Evolutionary conservation across 1,140 invertebrate genomes (phyloP).

Genomic region (Trachymyrmex septentrionalis): DNA sequence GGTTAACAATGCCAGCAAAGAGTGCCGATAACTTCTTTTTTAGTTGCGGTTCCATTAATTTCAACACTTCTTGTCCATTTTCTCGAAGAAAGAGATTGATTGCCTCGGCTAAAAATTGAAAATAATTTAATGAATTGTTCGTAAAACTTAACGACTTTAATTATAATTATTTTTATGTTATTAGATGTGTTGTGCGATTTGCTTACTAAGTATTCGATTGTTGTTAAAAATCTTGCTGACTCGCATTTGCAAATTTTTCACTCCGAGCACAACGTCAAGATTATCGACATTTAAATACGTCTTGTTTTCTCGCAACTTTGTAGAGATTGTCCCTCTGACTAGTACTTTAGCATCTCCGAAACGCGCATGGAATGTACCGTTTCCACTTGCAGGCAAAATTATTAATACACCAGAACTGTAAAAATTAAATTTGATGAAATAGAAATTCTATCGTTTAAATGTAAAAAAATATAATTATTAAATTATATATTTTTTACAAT

Average conservation of each 20-base stretch:
- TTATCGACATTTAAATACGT: constrained; percentile 89
- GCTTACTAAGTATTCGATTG: constrained; percentile 91
- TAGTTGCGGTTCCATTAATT: constrained; percentile 90
- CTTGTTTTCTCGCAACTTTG: constrained; percentile 83
- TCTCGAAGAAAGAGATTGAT: constrained; percentile 91
- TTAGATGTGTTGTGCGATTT: neutral
- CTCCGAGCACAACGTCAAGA: constrained; percentile 88
- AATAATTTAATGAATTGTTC: neutral
- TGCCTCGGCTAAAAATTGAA: constrained; percentile 88
- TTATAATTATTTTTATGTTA: constrained; percentile 25
- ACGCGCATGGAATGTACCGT: constrained; percentile 90
- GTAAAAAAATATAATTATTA: neutral
- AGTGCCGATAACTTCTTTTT: constrained; percentile 89
- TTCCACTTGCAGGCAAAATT: constrained; percentile 91
- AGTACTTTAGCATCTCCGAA: constrained; percentile 89
- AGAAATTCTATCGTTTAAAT: neutral
- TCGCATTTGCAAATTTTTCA: constrained; percentile 89
- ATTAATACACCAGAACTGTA: constrained; percentile 89
- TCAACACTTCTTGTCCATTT: constrained; percentile 90
- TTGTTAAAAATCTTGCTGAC: constrained; percentile 91
- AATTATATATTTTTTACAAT: neutral
- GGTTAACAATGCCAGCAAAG: constrained; percentile 90
- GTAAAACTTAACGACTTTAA: constrained; percentile 11
- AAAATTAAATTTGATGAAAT: constrained; percentile 31
- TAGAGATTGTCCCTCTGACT: constrained; percentile 88